These are phyloP conservation scores for Phrynosoma platyrhinos DNA, from an alignment of 2,113 vertebrate species.

Conservation along the genomic window DNA sequence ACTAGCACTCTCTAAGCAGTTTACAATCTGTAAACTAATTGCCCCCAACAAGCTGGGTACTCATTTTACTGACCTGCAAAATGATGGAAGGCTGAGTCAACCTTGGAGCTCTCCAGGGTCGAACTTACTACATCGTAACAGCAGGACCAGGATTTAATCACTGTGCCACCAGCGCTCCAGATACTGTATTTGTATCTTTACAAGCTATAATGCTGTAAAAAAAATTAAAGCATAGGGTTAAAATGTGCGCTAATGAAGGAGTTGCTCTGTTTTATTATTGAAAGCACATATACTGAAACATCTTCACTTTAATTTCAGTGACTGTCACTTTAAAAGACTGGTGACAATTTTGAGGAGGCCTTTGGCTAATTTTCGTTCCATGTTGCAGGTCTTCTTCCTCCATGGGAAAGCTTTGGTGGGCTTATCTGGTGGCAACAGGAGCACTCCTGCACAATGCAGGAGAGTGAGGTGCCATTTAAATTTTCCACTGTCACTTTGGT, in stretches of 20 bases:
- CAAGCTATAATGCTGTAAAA: neutral
- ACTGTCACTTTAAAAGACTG: neutral
- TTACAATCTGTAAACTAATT: too few species aligned
- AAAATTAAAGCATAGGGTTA: neutral
- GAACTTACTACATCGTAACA: too few species aligned
- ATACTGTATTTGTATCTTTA: conserved; percentile 32
- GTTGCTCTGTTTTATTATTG: conserved; percentile 38
- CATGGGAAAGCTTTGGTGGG: neutral
- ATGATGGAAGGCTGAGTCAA: too few species aligned
- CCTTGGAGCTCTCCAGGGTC: too few species aligned
- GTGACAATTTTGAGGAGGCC: neutral
- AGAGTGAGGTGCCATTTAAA: neutral
- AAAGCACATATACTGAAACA: conserved; percentile 18
- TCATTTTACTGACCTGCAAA: too few species aligned
- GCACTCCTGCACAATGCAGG: neutral
- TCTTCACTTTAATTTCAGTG: neutral
- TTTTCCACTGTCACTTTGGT: neutral
- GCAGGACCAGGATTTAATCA: too few species aligned
- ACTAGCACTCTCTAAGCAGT: too few species aligned
- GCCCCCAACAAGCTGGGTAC: too few species aligned
- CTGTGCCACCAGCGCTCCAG: too few species aligned
- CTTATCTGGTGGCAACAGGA: neutral
- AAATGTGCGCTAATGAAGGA: conserved; percentile 39
- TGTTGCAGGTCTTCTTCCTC: neutral
- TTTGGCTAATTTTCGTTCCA: neutral